Base-by-base conservation (phyloP, 1,140 invertebrate genomes). In the Scylla paramamosain region DNA sequence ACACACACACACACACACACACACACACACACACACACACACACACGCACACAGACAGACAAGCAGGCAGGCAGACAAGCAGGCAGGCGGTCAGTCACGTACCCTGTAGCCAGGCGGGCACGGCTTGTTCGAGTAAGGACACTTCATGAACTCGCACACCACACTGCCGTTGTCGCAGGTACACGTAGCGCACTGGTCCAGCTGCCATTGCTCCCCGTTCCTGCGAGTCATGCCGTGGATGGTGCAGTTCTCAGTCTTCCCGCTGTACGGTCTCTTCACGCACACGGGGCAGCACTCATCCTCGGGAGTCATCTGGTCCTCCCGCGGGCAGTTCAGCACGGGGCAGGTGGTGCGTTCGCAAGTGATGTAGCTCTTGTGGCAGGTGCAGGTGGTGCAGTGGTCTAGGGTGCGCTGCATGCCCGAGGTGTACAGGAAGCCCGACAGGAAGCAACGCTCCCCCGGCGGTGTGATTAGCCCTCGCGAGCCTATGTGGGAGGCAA, bases 161-260 rank as follows among this genome's bases (percentile, higher is more conserved):
- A 98, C 98, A 96, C 98, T 98, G 46, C 99, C 99, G 32, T 98
- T 97, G 87, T 98, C 97, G 97, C 99, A 99, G 95, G 97, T 97
- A 96, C 99, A 99, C 25, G 98, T 98, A 96, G 98, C 98, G 97
- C 99, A 99, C 16, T 98, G 97, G 96, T 99, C 98, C 96, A 98
- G 97, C 96, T 98, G 97, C 98, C 98, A 99, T 46, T 97, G 97
- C 96, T 98, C 98, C 96, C 98, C 98, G 97, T 99, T 98, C 98
- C 99, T 89, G 82, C 96, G 95, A 6, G 92, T 93, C 67, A 95
- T 94, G 16, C 96, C 96, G 28, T 93, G 89, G 39, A 95, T 91
- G 67, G 87, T 67, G 93, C 96, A 96, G 31, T 59, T 95, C 46
- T 95, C 94, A 28, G 92, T 52, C 89, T 94, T 39, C 25, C 87